Evolutionary conservation across 2,797 vertebrate genomes (phyloP).

Genomic region (Aphelocoma californica): DNA sequence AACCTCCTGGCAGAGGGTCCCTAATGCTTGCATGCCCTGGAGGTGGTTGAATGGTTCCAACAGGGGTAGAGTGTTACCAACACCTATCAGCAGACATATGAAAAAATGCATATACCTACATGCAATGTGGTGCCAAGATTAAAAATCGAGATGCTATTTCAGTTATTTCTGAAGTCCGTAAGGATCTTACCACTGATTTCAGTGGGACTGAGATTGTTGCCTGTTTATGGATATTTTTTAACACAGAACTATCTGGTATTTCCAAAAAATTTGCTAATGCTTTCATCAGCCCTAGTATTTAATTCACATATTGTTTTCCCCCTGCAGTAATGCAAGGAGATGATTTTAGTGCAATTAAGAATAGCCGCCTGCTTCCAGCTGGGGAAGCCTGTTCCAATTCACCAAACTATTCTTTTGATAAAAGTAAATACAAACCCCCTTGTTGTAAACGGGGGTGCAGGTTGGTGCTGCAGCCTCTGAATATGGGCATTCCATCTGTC

Average conservation of each 20-base stretch:
- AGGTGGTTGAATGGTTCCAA: not conserved
- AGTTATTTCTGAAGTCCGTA: not conserved
- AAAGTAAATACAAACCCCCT: not conserved
- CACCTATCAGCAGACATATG: not conserved
- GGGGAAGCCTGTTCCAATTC: not conserved
- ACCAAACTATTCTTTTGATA: not conserved
- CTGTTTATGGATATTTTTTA: not conserved
- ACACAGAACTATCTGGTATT: not conserved
- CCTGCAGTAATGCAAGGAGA: not conserved
- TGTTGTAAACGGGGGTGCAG: not conserved
- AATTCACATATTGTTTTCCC: not conserved
- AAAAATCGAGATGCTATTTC: not conserved
- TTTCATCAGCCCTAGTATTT: not conserved
- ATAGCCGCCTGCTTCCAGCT: not conserved
- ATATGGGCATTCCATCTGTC: slow-evolving; percentile 55
- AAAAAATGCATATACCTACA: not conserved
- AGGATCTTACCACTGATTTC: not conserved
- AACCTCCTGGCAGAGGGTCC: not conserved
- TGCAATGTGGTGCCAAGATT: not conserved
- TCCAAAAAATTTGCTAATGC: not conserved
- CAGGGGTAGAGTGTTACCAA: not conserved
- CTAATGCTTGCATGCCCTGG: not conserved
- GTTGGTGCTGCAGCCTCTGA: slow-evolving; percentile 28
- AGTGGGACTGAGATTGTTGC: not conserved
- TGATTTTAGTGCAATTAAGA: not conserved